Evolutionary conservation across 2,888 invertebrate genomes (phyloP).

Genomic region (Thymelicus lineola): DNA sequence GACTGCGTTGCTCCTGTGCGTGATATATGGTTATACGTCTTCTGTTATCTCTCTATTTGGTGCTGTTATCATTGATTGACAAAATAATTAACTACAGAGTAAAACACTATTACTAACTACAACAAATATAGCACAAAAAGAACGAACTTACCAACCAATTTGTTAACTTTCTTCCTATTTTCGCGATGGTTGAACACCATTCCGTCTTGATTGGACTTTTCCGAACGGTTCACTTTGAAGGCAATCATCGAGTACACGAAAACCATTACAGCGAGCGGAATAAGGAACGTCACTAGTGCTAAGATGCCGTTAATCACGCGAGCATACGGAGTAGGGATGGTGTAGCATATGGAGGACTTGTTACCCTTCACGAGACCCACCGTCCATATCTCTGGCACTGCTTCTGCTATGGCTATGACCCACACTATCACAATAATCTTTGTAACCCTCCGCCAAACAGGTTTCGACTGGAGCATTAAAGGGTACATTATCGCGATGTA

Average conservation of each 20-base stretch:
- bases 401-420: constrained; percentile 59
- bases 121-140: no score
- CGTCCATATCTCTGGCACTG: constrained; percentile 60
- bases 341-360: constrained; percentile 55
- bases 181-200: constrained; percentile 62
- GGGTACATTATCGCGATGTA: constrained; percentile 66
- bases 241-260: constrained; percentile 65
- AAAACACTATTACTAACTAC: no score
- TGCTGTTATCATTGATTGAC: no score
- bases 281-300: constrained; percentile 58
- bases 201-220: constrained; percentile 50
- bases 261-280: constrained; percentile 62
- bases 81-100: no score
- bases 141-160: constrained; percentile 62
- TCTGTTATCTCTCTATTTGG: no score
- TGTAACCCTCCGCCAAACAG: constrained; percentile 57
- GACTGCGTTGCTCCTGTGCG: no score
- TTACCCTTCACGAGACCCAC: constrained; percentile 53
- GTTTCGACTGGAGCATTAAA: constrained; percentile 52
- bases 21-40: no score
- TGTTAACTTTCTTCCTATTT: constrained; percentile 63
- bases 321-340: constrained; percentile 55
- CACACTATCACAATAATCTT: constrained; percentile 60
- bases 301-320: constrained; percentile 57
- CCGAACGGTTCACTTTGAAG: constrained; percentile 57